phyloP scores from a whole-genome alignment of 2,888 invertebrate genomes.

The Dicyrtoma fusca region DNA sequence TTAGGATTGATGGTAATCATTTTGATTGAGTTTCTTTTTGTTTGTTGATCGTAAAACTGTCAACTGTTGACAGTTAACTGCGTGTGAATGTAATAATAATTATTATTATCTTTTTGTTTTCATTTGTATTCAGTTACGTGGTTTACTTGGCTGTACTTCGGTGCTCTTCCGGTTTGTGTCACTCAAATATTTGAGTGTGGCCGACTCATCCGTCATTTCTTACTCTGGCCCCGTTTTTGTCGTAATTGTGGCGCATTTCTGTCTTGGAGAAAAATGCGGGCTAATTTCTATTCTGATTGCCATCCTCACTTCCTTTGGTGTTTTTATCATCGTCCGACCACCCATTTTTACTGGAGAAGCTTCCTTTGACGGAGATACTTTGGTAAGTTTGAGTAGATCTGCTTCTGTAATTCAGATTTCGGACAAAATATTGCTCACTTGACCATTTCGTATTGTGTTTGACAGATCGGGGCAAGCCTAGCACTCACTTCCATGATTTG shows the following conservation, averaged over 20 bases:
- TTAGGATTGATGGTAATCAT: conserved; percentile 37
- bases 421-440: too few relatives aligned
- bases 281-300: conserved; percentile 16
- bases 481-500: conserved; percentile 45
- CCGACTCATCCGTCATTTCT: conserved; percentile 28
- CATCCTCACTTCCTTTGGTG: conserved; percentile 14
- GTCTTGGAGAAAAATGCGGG: conserved; percentile 31
- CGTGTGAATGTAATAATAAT: not conserved
- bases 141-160: conserved; percentile 28
- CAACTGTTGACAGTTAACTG: not conserved
- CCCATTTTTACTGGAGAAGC: conserved; percentile 29
- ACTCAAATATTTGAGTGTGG: conserved; percentile 26
- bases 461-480: conserved; percentile 42
- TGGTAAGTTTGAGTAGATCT: too few relatives aligned
- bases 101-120: conserved; percentile 4
- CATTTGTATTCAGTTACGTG: conserved; percentile 21
- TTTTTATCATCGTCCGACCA: conserved; percentile 26
- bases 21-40: not conserved
- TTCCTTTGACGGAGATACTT: not conserved
- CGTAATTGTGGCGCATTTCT: conserved; percentile 29
- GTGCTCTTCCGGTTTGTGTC: conserved; percentile 22
- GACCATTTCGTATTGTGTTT: not conserved
- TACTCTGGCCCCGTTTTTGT: conserved; percentile 33
- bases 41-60: not conserved
- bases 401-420: too few relatives aligned